A percentile compares a stretch with the other conserved stretches of the same genome.
Conservation (phyloP, 2,888 invertebrate genomes). For the Odontocolon sp. region DNA sequence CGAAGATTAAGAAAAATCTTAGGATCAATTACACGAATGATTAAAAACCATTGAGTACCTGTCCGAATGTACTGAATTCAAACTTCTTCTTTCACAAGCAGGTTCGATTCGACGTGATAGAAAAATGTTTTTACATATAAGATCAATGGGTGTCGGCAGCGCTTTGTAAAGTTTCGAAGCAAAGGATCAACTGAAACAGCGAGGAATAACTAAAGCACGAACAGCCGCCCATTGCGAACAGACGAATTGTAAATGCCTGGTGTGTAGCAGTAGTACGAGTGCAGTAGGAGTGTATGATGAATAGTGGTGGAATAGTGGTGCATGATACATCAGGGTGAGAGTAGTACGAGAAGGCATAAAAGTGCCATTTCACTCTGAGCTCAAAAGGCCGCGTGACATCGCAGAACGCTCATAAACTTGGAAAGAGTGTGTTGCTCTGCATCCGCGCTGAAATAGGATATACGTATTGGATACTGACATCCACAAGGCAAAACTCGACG, state of each 20-base stretch:
- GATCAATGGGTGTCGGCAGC: slow-evolving; percentile 4
- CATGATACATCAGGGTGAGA: slow-evolving; percentile 56
- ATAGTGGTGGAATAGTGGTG: background rate
- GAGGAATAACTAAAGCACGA: slow-evolving; percentile 12
- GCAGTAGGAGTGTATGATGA: slow-evolving; percentile 64
- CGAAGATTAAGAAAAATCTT: too few relatives aligned
- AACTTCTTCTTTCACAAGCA: background rate
- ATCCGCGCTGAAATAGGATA: background rate
- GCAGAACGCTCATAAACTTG: slow-evolving; percentile 69
- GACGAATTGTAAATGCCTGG: slow-evolving; percentile 28
- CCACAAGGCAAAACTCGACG: slow-evolving; percentile 7
- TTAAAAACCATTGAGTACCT: too few relatives aligned
- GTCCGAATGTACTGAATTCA: too few relatives aligned
- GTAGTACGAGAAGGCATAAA: slow-evolving; percentile 61
- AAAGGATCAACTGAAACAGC: background rate
- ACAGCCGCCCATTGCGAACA: slow-evolving; percentile 19
- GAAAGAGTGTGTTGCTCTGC: slow-evolving; percentile 55
- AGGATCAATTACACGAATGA: too few relatives aligned
- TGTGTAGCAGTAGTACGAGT: slow-evolving; percentile 32
- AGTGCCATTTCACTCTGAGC: slow-evolving; percentile 68
- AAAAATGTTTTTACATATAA: too few relatives aligned
- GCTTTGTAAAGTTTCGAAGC: background rate
- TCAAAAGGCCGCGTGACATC: slow-evolving; percentile 68
- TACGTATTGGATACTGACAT: slow-evolving; percentile 2
- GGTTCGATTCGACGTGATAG: background rate